Conservation (phyloP, 2,113 vertebrate species). For the Mungos mungo region DNA sequence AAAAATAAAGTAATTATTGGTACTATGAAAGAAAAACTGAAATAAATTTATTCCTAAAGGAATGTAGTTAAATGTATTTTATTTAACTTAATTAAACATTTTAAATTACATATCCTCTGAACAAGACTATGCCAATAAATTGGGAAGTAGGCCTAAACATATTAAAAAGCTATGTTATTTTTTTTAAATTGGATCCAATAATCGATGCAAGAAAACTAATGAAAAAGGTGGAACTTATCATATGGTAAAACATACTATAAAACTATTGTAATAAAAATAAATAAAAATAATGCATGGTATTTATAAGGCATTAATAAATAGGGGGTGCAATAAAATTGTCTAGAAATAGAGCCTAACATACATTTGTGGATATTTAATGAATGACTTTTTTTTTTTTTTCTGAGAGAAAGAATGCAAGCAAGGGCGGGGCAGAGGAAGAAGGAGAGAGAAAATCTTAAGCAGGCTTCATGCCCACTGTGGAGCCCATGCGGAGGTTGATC, state of each 20-base stretch:
- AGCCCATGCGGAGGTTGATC: too few species aligned
- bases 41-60: neutral
- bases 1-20: too few species aligned
- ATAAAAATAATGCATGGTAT: neutral
- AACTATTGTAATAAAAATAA: neutral
- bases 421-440: too few species aligned
- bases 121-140: neutral
- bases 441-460: too few species aligned
- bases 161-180: neutral
- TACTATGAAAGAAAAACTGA: neutral
- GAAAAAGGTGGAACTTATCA: neutral
- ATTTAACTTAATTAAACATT: neutral
- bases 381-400: neutral
- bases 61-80: slow-evolving; percentile 19
- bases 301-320: neutral
- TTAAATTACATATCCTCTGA: neutral
- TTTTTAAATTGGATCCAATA: neutral
- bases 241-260: neutral
- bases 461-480: too few species aligned
- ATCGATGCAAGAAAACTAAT: neutral
- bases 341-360: neutral
- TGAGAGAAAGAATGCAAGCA: too few species aligned
- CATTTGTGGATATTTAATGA: neutral
- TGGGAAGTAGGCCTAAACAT: neutral
- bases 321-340: neutral